Evolutionary conservation across 2,113 vertebrate genomes (phyloP).

Genomic region (Cygnus atratus): DNA sequence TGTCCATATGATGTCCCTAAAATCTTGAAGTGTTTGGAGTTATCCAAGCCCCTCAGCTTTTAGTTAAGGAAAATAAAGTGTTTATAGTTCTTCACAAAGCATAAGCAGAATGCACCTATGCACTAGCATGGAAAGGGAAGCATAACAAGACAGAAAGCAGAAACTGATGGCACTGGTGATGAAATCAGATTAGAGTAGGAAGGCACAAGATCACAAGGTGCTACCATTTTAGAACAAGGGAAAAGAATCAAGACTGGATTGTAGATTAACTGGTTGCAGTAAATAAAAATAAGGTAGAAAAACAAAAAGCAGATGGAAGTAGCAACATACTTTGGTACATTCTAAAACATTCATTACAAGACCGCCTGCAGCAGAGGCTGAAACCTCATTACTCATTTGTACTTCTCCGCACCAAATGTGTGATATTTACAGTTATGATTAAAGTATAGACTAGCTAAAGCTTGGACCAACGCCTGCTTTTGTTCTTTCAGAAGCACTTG

Average conservation of each 20-base stretch:
- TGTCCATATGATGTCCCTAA: neutral
- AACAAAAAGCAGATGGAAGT: constrained; percentile 29
- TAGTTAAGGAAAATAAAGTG: neutral
- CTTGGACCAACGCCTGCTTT: neutral
- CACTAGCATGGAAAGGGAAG: neutral
- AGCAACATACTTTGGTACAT: neutral
- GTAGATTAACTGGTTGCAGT: neutral
- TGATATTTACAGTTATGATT: constrained; percentile 53
- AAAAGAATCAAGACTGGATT: neutral
- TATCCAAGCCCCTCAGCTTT: neutral
- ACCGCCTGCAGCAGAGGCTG: constrained; percentile 18
- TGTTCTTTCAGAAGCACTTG: neutral
- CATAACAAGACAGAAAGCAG: neutral
- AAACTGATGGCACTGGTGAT: neutral
- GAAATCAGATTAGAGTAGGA: neutral
- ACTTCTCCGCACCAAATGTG: constrained; percentile 44
- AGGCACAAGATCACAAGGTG: neutral
- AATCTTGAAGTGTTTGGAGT: neutral
- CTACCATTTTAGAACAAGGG: neutral
- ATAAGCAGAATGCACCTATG: neutral
- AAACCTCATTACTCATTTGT: constrained; percentile 61
- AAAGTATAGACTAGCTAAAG: neutral
- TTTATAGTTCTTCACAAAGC: neutral
- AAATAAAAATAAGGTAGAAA: constrained; percentile 1
- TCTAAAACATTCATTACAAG: constrained; percentile 35